Conservation (phyloP, 2,888 invertebrate species). For the Himalopsyche japonica region DNA sequence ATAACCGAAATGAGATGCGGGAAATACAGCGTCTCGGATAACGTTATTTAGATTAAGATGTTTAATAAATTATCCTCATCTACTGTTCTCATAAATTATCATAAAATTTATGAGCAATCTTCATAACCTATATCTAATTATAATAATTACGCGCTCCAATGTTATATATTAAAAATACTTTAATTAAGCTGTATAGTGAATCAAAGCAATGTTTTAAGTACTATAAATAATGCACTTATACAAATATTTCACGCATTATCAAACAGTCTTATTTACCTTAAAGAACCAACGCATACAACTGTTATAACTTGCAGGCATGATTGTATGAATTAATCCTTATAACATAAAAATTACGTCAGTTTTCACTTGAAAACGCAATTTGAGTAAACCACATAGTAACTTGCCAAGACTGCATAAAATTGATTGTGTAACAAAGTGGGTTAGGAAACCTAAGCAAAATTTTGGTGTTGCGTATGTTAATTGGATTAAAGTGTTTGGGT, state of each 20-base stretch:
- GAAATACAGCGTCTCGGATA: neutral
- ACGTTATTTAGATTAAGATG: neutral
- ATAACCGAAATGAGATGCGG: neutral
- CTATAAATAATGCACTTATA: no score
- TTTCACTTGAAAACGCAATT: neutral
- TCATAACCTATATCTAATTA: neutral
- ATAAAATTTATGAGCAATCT: neutral
- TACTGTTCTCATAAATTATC: neutral
- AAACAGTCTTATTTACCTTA: no score
- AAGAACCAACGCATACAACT: no score
- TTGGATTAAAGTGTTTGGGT: slow-evolving; percentile 34
- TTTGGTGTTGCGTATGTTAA: slow-evolving; percentile 34
- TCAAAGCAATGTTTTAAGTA: no score
- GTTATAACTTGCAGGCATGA: no score
- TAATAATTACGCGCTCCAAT: neutral
- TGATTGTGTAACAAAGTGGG: slow-evolving; percentile 24
- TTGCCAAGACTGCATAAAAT: neutral
- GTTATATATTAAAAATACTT: no score
- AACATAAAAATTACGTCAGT: no score
- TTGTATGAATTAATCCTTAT: no score
- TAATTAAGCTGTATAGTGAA: no score
- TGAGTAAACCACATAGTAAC: neutral
- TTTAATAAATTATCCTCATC: neutral
- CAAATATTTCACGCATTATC: no score
- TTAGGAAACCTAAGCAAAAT: slow-evolving; percentile 41